Evolutionary conservation across 2,888 invertebrate genomes (phyloP), one percentile per base, ranked within the genome.

Genomic region (Synergus laeviventris): DNA sequence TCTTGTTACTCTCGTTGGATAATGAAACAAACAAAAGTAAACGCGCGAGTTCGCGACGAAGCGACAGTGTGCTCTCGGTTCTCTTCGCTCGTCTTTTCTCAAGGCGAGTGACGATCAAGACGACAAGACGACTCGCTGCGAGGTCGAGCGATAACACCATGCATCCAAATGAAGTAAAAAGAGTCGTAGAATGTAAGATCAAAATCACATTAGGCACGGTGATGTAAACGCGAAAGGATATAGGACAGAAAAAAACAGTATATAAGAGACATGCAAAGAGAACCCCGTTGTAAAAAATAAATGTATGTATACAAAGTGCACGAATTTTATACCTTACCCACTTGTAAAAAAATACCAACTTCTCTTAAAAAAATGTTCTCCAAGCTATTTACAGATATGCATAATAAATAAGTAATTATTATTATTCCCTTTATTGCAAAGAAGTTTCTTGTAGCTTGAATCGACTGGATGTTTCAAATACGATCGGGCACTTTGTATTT

Each of bases 221-320:
- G 84, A 85, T 84, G 83, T 84, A 84, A 83, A 86, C 82, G 84
- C 84, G 85, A 83, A 82, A 81, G 82, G 83, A 83, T 84, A 81
- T 75, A 85, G 84, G 83, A 83, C 74, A 81, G 76, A 84, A 74
- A 79, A 84, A 85, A 81, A 86, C 82, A 84, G 82, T 81, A 84
- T 79, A 81, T 78, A 81, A 81, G 83, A 83, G 83, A 86, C 88
- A 88, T 88, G 88, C 87, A 89, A 84, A 87, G 84, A 88, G 85
- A 86, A 85, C 86, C 86, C 87, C 85, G 84, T 81, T 79, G 79
- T 83, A 83, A 79, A 80, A 78, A 79, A 79, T 77, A 83, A 76
- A 82, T 76, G 76, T 79, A 83, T 80, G 78, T 74, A 78, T 75
- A 79, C 74, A 79, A 77, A 42, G 74, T 77, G 70, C 77, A 74